Evolutionary conservation across 2,888 invertebrate species (phyloP).

Genomic region (Unio delphinus): DNA sequence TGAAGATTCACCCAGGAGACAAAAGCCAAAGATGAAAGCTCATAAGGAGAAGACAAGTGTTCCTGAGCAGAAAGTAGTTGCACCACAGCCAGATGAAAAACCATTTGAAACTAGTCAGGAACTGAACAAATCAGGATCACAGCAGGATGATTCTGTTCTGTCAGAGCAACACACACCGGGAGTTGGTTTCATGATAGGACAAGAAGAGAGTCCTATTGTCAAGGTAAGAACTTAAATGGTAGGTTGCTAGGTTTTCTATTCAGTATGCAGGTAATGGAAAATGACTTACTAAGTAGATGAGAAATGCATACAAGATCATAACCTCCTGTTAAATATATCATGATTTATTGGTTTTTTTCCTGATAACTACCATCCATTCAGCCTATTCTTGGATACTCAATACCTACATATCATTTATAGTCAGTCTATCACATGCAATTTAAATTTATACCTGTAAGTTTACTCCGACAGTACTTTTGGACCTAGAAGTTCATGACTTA

Average conservation of each 20-base stretch:
- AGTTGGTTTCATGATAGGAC: constrained; percentile 77
- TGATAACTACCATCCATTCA: too few species aligned
- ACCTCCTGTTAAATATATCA: too few species aligned
- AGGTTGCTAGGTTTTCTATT: background rate
- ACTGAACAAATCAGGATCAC: constrained; percentile 6
- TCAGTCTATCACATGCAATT: too few species aligned
- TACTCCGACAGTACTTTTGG: too few species aligned
- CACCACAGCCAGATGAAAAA: background rate
- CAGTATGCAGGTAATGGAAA: too few species aligned
- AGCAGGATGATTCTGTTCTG: constrained; percentile 1
- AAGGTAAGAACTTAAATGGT: constrained; percentile 19
- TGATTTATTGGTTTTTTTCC: too few species aligned
- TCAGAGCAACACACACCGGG: constrained; percentile 39
- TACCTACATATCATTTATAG: too few species aligned
- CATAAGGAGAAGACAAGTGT: background rate
- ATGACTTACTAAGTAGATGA: too few species aligned
- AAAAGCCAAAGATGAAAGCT: constrained; percentile 76
- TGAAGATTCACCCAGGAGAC: constrained; percentile 79
- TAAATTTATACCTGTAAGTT: too few species aligned
- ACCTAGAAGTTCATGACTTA: too few species aligned
- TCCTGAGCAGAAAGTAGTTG: constrained; percentile 6
- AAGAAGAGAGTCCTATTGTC: constrained; percentile 73
- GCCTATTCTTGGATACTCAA: too few species aligned
- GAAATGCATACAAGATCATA: too few species aligned
- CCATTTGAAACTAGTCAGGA: background rate